Percentiles rank a stretch among this genome's conserved stretches.
These are phyloP conservation scores for Porphyrio hochstetteri DNA, from an alignment of 2,113 vertebrate genomes.

Conservation along the genomic window DNA sequence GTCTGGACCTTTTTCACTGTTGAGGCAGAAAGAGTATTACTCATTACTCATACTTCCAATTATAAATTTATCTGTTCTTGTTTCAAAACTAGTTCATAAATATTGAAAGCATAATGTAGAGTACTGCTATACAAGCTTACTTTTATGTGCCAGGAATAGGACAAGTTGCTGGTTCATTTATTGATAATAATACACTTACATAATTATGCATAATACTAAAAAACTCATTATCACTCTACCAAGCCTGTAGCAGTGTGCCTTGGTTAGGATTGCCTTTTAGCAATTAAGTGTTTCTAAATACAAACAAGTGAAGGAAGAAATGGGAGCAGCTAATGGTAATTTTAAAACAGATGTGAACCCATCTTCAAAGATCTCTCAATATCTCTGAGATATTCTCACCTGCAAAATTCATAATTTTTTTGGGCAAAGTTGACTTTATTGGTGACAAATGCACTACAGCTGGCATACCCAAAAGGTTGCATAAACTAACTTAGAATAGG, in stretches of 20 bases:
- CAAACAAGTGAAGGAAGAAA: neutral
- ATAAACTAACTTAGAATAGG: too few relatives aligned
- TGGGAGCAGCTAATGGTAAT: neutral
- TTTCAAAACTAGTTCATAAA: conserved; percentile 29
- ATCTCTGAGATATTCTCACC: neutral
- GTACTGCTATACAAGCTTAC: neutral
- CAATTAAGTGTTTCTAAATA: conserved; percentile 3
- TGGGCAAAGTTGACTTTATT: neutral
- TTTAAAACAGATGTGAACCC: neutral
- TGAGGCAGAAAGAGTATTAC: conserved; percentile 22
- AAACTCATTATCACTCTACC: conserved; percentile 19
- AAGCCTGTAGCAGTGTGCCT: neutral
- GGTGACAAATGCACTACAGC: neutral
- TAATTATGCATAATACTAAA: conserved; percentile 37
- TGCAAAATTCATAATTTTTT: neutral
- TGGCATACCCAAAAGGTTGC: rapidly evolving
- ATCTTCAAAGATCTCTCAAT: neutral
- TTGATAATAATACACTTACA: conserved; percentile 20
- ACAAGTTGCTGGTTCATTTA: neutral
- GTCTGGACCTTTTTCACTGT: neutral
- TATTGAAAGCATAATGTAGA: conserved; percentile 19
- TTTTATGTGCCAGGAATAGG: neutral
- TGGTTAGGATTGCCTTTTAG: neutral
- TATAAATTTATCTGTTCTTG: neutral
- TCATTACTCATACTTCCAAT: conserved; percentile 28